Evolutionary conservation across 2,797 vertebrate species (phyloP).

Genomic region (Ficedula albicollis): DNA sequence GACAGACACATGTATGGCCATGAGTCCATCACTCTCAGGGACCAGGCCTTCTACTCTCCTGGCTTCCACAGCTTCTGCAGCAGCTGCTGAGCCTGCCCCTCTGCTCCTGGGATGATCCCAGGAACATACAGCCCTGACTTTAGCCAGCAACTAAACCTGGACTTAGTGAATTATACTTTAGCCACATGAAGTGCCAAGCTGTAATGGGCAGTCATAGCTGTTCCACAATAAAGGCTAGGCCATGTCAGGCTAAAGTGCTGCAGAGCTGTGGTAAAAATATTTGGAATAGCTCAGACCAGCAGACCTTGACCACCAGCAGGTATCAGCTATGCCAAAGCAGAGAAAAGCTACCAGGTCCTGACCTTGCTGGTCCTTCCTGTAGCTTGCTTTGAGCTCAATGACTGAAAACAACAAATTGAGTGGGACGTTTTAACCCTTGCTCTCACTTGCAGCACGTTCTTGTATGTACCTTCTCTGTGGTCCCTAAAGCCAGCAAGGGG

Average conservation of each 20-base stretch:
- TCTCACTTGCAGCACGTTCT: background rate
- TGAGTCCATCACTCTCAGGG: background rate
- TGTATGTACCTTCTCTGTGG: background rate
- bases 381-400: background rate
- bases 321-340: background rate
- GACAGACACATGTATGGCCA: rapidly evolving
- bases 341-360: background rate
- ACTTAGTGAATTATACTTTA: background rate
- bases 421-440: background rate
- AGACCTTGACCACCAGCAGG: background rate
- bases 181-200: background rate
- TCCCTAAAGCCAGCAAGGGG: background rate
- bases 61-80: background rate
- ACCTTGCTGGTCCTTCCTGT: background rate
- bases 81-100: background rate
- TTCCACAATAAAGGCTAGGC: background rate
- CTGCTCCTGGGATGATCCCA: background rate
- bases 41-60: background rate
- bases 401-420: background rate
- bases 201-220: rapidly evolving
- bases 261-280: background rate
- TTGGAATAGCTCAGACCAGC: background rate
- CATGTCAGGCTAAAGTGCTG: background rate
- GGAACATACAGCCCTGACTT: background rate
- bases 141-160: background rate